Percentiles rank a stretch among this genome's conserved stretches.
phyloP scores from a whole-genome alignment of 2,797 vertebrate genomes.

The Eulemur rubriventer region DNA sequence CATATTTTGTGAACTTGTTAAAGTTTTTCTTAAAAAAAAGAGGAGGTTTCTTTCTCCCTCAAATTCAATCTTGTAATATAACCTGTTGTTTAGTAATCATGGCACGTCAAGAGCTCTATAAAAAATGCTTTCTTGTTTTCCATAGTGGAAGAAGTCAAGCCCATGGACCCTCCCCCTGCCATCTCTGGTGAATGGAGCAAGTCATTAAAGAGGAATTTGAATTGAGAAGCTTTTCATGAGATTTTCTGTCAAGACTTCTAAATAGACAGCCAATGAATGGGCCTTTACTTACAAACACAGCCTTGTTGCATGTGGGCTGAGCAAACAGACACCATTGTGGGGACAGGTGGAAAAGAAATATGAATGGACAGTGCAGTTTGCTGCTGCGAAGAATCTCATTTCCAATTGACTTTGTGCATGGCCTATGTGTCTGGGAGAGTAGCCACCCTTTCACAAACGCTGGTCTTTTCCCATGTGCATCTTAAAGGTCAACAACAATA shows the following conservation, averaged over 20 bases:
- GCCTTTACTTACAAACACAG: constrained; percentile 85
- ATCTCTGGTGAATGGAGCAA: constrained; percentile 84
- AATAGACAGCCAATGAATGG: constrained; percentile 83
- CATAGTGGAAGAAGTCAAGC: constrained; percentile 81
- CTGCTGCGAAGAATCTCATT: constrained; percentile 79
- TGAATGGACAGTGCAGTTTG: constrained; percentile 87
- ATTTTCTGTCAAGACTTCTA: constrained; percentile 86
- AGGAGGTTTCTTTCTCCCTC: neutral
- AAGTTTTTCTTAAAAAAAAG: constrained; percentile 59
- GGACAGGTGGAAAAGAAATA: constrained; percentile 86
- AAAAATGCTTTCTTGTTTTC: constrained; percentile 85
- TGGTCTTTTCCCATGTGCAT: constrained; percentile 44
- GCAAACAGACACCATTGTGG: constrained; percentile 85
- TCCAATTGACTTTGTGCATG: constrained; percentile 60
- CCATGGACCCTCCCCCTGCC: constrained; percentile 74
- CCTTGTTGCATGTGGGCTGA: constrained; percentile 84
- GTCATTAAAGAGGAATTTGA: constrained; percentile 88
- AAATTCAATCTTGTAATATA: constrained; percentile 67
- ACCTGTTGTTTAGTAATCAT: constrained; percentile 81
- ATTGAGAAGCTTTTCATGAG: constrained; percentile 85
- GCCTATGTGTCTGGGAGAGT: constrained; percentile 69
- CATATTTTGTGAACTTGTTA: constrained; percentile 18
- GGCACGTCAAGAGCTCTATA: constrained; percentile 82
- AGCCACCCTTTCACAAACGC: constrained; percentile 58
- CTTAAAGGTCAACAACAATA: constrained; percentile 57